These are phyloP conservation scores for Caranx ignobilis DNA, from an alignment of 2,113 vertebrate species.

Conservation along the genomic window DNA sequence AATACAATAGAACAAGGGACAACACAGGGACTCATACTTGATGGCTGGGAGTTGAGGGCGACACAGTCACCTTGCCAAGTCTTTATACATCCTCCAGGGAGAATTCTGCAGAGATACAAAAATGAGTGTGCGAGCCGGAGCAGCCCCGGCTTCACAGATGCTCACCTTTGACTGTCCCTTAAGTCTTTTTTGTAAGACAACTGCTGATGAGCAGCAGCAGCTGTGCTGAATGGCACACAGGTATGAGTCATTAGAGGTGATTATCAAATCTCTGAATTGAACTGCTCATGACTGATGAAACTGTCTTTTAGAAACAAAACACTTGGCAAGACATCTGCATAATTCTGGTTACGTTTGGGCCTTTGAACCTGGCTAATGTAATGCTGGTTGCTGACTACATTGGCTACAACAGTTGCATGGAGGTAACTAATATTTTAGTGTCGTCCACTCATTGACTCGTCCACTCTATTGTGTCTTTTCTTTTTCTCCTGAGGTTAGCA, in stretches of 20 bases:
- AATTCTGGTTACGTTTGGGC: too few species aligned
- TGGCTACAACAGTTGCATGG: too few species aligned
- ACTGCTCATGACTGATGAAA: background rate
- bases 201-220: slow-evolving; percentile 60
- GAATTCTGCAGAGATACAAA: slow-evolving; percentile 36
- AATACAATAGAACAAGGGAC: background rate
- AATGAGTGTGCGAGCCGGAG: slow-evolving; percentile 1
- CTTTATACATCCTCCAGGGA: slow-evolving; percentile 39
- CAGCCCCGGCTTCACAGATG: slow-evolving; percentile 40
- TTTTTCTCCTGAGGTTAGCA: too few species aligned
- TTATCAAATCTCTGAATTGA: slow-evolving; percentile 31
- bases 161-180: slow-evolving; percentile 58
- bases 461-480: too few species aligned
- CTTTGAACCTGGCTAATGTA: too few species aligned
- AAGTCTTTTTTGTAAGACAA: slow-evolving; percentile 20
- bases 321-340: background rate
- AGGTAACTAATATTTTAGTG: too few species aligned
- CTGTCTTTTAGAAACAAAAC: slow-evolving; percentile 13
- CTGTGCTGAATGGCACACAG: slow-evolving; percentile 44
- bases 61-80: slow-evolving; percentile 53
- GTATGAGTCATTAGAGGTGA: slow-evolving; percentile 42
- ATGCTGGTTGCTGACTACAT: too few species aligned
- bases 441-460: too few species aligned
- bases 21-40: background rate
- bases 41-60: background rate